These are phyloP conservation scores for Drosophila grimshawi DNA, from an alignment of 1,140 invertebrate genomes.

Conservation along the genomic window DNA sequence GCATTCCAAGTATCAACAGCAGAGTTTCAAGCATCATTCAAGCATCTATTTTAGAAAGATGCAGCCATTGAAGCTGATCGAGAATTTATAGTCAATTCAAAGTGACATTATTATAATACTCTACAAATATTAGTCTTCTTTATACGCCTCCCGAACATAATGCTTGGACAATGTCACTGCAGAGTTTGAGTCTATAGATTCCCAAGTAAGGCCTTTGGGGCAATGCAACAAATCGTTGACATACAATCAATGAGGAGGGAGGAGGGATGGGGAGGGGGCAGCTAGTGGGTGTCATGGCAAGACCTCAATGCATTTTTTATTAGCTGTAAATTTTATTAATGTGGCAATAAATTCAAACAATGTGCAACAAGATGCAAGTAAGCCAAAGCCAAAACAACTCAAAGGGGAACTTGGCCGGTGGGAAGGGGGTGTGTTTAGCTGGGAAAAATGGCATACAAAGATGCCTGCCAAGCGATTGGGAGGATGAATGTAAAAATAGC, in stretches of 20 bases:
- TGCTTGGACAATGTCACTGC: too few species aligned
- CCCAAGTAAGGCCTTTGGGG: too few species aligned
- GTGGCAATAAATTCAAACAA: slow-evolving; percentile 77
- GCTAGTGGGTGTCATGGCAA: slow-evolving; percentile 62
- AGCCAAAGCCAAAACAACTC: slow-evolving; percentile 42
- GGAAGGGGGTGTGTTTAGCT: background rate
- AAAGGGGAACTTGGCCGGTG: background rate
- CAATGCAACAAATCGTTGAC: background rate
- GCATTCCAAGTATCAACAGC: too few species aligned
- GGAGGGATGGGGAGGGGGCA: background rate
- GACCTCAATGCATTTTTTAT: slow-evolving; percentile 75
- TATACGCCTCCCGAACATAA: too few species aligned
- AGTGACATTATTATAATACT: too few species aligned
- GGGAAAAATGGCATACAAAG: slow-evolving; percentile 42
- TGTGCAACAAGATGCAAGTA: slow-evolving; percentile 67
- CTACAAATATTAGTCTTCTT: too few species aligned
- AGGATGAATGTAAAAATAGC: slow-evolving; percentile 43
- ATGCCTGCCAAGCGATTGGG: slow-evolving; percentile 49
- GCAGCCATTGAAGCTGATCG: too few species aligned
- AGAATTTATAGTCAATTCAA: too few species aligned
- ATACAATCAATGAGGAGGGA: background rate
- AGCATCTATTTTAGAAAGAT: too few species aligned
- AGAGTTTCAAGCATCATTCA: too few species aligned
- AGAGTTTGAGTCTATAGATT: too few species aligned
- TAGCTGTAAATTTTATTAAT: slow-evolving; percentile 82